These are phyloP conservation scores for Cephus sareptanus DNA, from an alignment of 2,888 invertebrate species.

Conservation along the genomic window DNA sequence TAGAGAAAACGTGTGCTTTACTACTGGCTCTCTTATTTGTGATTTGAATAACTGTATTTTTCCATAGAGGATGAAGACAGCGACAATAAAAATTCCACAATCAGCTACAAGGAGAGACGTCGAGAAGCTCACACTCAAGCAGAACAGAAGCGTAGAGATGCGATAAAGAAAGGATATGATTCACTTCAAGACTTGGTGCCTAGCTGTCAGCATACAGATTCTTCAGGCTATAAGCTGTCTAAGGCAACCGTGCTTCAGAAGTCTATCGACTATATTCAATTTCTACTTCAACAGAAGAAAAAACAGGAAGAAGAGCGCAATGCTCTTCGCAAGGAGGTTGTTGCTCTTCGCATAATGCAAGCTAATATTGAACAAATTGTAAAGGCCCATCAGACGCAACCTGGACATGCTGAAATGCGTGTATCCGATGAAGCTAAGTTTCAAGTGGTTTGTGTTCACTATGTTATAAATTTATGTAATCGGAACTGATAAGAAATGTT, in stretches of 20 bases:
- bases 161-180: slow-evolving; percentile 97
- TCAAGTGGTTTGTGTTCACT: slow-evolving; percentile 77
- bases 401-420: slow-evolving; percentile 87
- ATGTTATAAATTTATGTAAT: no score
- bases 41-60: slow-evolving; percentile 9
- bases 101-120: slow-evolving; percentile 92
- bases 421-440: slow-evolving; percentile 96
- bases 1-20: slow-evolving; percentile 58
- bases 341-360: slow-evolving; percentile 88
- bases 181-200: slow-evolving; percentile 93
- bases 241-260: slow-evolving; percentile 96
- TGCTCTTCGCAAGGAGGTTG: slow-evolving; percentile 89
- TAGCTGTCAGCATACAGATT: slow-evolving; percentile 92
- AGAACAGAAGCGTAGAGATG: slow-evolving; percentile 95
- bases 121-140: slow-evolving; percentile 96
- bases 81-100: slow-evolving; percentile 71
- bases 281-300: slow-evolving; percentile 89
- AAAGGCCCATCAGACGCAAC: slow-evolving; percentile 93
- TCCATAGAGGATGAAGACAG: slow-evolving; percentile 74
- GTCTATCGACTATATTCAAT: slow-evolving; percentile 94
- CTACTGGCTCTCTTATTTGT: background rate
- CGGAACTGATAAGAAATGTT: background rate
- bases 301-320: slow-evolving; percentile 96
- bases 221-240: slow-evolving; percentile 93
- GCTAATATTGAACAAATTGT: slow-evolving; percentile 96